Conservation (phyloP, 2,113 vertebrate species). For the Nycticorax nycticorax region DNA sequence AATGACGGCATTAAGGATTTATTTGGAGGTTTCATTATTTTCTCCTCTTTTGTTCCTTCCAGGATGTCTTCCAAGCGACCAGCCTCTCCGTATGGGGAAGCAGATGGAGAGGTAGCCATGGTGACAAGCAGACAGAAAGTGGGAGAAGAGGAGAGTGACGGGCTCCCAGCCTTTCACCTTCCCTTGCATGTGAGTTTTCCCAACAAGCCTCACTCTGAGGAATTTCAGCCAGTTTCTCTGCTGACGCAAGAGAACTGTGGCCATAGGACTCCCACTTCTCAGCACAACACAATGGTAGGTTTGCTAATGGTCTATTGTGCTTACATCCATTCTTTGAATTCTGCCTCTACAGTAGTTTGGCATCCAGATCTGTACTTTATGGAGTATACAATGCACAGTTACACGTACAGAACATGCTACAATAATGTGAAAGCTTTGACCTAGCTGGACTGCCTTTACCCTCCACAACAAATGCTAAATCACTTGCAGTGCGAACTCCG, state of each 20-base stretch:
- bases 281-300: conserved; percentile 87
- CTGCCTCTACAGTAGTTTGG: conserved; percentile 44
- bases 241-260: conserved; percentile 83
- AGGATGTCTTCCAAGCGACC: conserved; percentile 99
- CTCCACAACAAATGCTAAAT: not conserved
- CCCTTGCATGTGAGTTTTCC: conserved; percentile 95
- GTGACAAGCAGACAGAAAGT: conserved; percentile 99
- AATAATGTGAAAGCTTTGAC: conserved; percentile 41
- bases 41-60: conserved; percentile 90
- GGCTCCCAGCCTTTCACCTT: conserved; percentile 97
- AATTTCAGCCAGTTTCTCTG: conserved; percentile 84
- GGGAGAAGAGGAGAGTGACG: conserved; percentile 95
- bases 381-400: conserved; percentile 8
- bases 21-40: conserved; percentile 87
- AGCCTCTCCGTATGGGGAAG: conserved; percentile 99
- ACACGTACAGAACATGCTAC: conserved; percentile 1
- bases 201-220: conserved; percentile 91
- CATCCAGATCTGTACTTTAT: conserved; percentile 32
- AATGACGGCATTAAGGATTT: conserved; percentile 88
- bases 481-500: not conserved
- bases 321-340: conserved; percentile 53
- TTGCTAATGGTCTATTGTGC: conserved; percentile 67
- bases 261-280: conserved; percentile 91
- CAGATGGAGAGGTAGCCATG: conserved; percentile 99
- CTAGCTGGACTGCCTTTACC: not conserved